phyloP scores from a whole-genome alignment of 2,797 vertebrate genomes.

The Leptodactylus fallax region DNA sequence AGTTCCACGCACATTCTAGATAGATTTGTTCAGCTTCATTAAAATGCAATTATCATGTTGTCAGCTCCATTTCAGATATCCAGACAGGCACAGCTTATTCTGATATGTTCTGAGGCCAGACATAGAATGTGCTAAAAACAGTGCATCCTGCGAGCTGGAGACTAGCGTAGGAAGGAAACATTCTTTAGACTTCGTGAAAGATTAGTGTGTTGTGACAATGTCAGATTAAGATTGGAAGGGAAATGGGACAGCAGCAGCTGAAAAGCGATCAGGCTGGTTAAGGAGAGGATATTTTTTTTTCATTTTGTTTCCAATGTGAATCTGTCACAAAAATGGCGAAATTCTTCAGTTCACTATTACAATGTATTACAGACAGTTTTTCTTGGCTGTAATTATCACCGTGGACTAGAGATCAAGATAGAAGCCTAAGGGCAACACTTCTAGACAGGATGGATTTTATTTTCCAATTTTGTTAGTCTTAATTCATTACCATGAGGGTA shows the following conservation, averaged over 20 bases:
- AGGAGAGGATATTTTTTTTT: slow-evolving; percentile 12
- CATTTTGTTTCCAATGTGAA: slow-evolving; percentile 27
- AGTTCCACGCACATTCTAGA: slow-evolving; percentile 20
- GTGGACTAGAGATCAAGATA: neutral
- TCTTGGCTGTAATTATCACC: slow-evolving; percentile 8
- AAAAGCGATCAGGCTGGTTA: slow-evolving; percentile 55
- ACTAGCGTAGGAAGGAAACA: slow-evolving; percentile 60
- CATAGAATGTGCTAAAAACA: slow-evolving; percentile 64
- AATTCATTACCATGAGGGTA: neutral
- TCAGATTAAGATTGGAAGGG: slow-evolving; percentile 56
- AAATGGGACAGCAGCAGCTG: slow-evolving; percentile 49
- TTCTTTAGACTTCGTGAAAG: slow-evolving; percentile 41
- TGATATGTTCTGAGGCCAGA: slow-evolving; percentile 63
- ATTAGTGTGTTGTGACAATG: slow-evolving; percentile 63
- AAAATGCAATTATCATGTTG: slow-evolving; percentile 55
- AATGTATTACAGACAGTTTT: neutral
- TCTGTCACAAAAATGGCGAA: slow-evolving; percentile 25
- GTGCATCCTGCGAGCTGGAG: slow-evolving; percentile 37
- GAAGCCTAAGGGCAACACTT: neutral
- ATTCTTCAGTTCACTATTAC: neutral
- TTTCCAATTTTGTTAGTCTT: neutral
- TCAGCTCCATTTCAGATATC: slow-evolving; percentile 30
- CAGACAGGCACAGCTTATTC: slow-evolving; percentile 63
- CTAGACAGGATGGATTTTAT: neutral
- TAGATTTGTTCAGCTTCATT: slow-evolving; percentile 37